Percentiles rank a stretch among this genome's conserved stretches.
Evolutionary conservation across 1,140 invertebrate species (phyloP).

Genomic region (Aleiodes sp.): DNA sequence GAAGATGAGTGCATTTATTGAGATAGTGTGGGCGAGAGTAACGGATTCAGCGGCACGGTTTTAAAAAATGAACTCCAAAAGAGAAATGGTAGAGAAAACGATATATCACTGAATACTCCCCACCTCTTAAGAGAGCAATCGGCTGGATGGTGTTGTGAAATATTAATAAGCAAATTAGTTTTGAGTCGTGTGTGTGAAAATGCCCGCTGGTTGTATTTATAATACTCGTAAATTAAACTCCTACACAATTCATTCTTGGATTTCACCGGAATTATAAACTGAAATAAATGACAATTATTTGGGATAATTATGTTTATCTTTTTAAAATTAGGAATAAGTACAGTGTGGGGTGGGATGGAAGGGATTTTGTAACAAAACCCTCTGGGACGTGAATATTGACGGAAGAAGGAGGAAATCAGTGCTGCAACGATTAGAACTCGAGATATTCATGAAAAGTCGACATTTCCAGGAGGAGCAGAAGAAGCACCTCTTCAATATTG

Average conservation of each 20-base stretch:
- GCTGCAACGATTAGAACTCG: no score
- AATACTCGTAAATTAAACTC: slow-evolving; percentile 59
- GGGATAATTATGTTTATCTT: no score
- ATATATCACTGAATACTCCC: slow-evolving; percentile 45
- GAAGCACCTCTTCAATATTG: no score
- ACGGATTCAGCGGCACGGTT: slow-evolving; percentile 11
- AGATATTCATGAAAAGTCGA: no score
- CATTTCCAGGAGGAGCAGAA: no score
- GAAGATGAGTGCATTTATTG: neutral
- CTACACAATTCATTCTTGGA: slow-evolving; percentile 42
- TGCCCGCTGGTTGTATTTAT: slow-evolving; percentile 47
- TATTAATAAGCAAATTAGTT: slow-evolving; percentile 65
- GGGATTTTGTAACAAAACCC: no score
- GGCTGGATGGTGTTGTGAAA: slow-evolving; percentile 54
- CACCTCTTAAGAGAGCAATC: slow-evolving; percentile 53
- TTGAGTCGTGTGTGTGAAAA: slow-evolving; percentile 46
- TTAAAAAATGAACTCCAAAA: slow-evolving; percentile 1
- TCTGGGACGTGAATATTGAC: no score
- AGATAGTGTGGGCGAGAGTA: slow-evolving; percentile 12
- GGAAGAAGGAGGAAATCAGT: no score
- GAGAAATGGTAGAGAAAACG: slow-evolving; percentile 26
- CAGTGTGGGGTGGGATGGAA: no score
- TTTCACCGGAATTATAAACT: neutral
- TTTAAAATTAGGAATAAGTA: no score
- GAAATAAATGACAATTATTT: neutral